Conservation (phyloP, 2,888 invertebrate species). For the Zeuzera pyrina region DNA sequence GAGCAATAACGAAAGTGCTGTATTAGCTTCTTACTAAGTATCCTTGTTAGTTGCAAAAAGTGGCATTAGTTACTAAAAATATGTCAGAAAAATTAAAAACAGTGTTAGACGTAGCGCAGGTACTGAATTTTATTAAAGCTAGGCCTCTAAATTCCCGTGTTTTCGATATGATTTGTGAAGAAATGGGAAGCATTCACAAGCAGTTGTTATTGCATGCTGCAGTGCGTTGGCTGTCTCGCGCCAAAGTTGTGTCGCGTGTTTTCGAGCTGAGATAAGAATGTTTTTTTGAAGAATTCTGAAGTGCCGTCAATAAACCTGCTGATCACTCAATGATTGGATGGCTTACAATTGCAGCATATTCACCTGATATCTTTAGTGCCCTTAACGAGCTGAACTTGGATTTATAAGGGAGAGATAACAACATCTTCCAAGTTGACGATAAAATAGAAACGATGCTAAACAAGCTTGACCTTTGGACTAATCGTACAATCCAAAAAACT, state of each 20-base stretch:
- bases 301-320: conserved; percentile 2
- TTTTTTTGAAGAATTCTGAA: conserved; percentile 2
- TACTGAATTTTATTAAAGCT: conserved; percentile 3
- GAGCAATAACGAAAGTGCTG: conserved; percentile 5
- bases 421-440: conserved; percentile 14
- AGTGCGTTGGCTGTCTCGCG: conserved; percentile 3
- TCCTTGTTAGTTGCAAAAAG: conserved; percentile 4
- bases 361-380: conserved; percentile 3
- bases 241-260: conserved; percentile 3
- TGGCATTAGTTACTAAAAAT: conserved; percentile 4
- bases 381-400: conserved; percentile 4
- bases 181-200: conserved; percentile 13
- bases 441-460: conserved; percentile 9
- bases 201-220: conserved; percentile 9
- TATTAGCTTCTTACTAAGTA: conserved; percentile 2
- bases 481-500: conserved; percentile 5
- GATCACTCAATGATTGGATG: conserved; percentile 6
- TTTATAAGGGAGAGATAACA: conserved; percentile 11
- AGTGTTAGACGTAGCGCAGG: conserved; percentile 2
- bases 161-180: conserved; percentile 2
- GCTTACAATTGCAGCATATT: conserved; percentile 5
- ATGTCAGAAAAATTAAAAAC: conserved; percentile 1
- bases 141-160: conserved; percentile 2
- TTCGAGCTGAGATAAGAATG: conserved; percentile 17
- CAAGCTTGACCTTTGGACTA: conserved; percentile 6